Base-by-base conservation (phyloP, 2,113 vertebrate genomes). In the Corythornis vintsioides region DNA sequence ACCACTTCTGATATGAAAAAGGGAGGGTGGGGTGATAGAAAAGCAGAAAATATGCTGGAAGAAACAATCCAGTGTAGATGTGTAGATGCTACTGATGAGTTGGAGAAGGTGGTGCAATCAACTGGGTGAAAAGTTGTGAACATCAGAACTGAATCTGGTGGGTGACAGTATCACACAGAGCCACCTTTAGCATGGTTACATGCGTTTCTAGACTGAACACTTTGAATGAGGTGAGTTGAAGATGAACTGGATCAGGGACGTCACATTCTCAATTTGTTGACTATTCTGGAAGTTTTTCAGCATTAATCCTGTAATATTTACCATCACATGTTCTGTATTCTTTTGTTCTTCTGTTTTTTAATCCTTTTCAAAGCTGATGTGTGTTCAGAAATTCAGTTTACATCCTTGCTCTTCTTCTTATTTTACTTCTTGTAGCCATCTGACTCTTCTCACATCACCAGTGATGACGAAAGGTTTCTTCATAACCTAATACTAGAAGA, bases 401-500 rank as follows among this genome's bases (percentile, higher is more conserved):
- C 65, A 57, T 95, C 75, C 28, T 47, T 94, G 17, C 53, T 77
- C 1, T 81, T 89, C 1, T 81, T 89, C 67, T 59, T 79, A 63
- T 93, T 93, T 87, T 83, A 84, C 43, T 74, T 95, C 80, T 96
- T 97, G 6, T 92, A 99, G 99, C 98, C 98, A 9, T 97, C 97
- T 70, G 98, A 99, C 96, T 98, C 83, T 84, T 95, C 98, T 70
- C 99, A 99, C 35, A 96, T 99, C 84, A 96, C 71, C 60, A 96
- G 74, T 56, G 96, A 97, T 25, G 98, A 98, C 74, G 98, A 99
- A 93, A 95, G 89, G 80, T 99, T 98, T 90, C 97, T 99, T 61
- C 98, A 91, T 43, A 87, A 72, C 60, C 95, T 99, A 69, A 98
- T 99, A 43, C 22, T 85, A 65, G 98, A 99, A 91, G 99, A 99